Percentiles rank a stretch among this genome's conserved stretches.
Evolutionary conservation across 2,797 vertebrate genomes (phyloP).

Genomic region (Dicrostonyx torquatus): DNA sequence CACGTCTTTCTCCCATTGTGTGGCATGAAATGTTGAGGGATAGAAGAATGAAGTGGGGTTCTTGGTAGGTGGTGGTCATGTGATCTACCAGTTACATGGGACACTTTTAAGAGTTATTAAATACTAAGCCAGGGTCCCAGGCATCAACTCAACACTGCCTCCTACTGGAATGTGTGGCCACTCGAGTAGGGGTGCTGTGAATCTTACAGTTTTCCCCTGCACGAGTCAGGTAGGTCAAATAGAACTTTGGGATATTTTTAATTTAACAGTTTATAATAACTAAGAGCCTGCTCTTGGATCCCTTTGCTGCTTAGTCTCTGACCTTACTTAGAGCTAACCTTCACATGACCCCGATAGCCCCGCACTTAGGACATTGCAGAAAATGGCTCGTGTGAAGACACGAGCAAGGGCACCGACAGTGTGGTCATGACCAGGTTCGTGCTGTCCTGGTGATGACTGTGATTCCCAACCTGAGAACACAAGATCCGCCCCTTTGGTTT

Average conservation of each 20-base stretch:
- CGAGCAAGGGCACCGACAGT: not conserved
- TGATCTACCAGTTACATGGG: not conserved
- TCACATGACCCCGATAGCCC: not conserved
- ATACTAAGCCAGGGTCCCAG: not conserved
- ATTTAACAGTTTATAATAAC: not conserved
- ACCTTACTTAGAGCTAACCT: not conserved
- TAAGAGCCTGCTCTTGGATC: not conserved
- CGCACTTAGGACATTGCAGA: slow-evolving; percentile 38
- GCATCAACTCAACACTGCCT: not conserved
- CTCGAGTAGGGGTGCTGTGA: not conserved
- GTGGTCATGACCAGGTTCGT: not conserved
- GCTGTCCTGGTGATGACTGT: not conserved
- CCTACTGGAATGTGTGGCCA: not conserved
- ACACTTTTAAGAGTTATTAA: slow-evolving; percentile 4
- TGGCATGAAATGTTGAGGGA: not conserved
- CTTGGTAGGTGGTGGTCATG: not conserved
- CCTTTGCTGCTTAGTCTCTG: not conserved
- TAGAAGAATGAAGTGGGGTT: not conserved
- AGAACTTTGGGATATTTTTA: slow-evolving; percentile 10
- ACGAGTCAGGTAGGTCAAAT: not conserved
- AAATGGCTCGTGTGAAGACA: not conserved
- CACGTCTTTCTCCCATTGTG: not conserved
- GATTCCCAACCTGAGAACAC: not conserved
- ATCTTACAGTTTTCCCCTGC: not conserved
- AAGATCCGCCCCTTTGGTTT: slow-evolving; percentile 14